phyloP scores from a whole-genome alignment of 2,113 vertebrate genomes.

The Pheucticus melanocephalus region DNA sequence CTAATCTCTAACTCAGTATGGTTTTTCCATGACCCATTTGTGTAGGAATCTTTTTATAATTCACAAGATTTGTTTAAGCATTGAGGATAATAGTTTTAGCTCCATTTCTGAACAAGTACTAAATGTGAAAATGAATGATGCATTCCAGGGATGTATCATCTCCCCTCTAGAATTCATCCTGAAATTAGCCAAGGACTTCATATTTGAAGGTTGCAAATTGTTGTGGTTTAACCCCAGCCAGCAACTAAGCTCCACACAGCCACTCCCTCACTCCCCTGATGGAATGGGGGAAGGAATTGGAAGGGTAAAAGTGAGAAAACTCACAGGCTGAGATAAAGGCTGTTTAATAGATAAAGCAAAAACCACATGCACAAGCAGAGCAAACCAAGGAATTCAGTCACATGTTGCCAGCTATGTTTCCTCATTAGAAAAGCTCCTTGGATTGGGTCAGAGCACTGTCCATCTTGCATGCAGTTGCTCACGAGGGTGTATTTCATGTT shows the following conservation, averaged over 20 bases:
- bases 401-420: not conserved
- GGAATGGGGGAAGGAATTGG: not conserved
- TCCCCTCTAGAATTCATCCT: slow-evolving; percentile 3
- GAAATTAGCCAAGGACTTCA: slow-evolving; percentile 35
- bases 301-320: not conserved
- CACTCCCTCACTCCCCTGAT: not conserved
- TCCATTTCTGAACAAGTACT: not conserved
- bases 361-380: not conserved
- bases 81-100: not conserved
- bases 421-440: not conserved
- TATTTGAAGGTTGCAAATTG: slow-evolving; percentile 54
- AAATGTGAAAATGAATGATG: slow-evolving; percentile 16
- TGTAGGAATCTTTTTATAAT: not conserved
- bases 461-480: not conserved
- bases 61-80: not conserved
- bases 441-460: not conserved
- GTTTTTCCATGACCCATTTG: not conserved
- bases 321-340: not conserved
- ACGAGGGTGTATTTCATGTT: not conserved
- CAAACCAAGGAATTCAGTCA: not conserved
- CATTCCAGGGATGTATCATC: not conserved
- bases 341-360: not conserved
- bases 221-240: not conserved
- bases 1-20: not conserved
- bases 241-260: not conserved